A percentile compares a stretch with the other conserved stretches of the same genome.
Evolutionary conservation across 2,888 invertebrate genomes (phyloP).

Genomic region (Allygus modestus): DNA sequence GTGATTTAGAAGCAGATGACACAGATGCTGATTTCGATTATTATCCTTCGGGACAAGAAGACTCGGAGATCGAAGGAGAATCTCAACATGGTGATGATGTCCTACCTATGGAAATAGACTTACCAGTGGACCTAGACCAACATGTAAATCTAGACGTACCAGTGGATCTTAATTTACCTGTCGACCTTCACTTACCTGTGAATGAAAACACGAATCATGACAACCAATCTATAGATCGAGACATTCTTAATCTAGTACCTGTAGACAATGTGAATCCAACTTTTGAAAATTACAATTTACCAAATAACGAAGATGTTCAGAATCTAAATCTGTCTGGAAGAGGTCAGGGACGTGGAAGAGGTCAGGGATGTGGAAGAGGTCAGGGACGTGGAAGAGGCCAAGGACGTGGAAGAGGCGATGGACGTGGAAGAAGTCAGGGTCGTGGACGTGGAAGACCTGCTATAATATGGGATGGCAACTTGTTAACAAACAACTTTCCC

Average conservation of each 20-base stretch:
- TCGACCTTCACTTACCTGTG: too few species aligned
- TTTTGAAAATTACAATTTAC: too few species aligned
- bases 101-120: too few species aligned
- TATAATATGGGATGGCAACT: constrained; percentile 32
- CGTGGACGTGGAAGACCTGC: constrained; percentile 19
- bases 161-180: background rate
- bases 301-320: too few species aligned
- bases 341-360: constrained; percentile 32
- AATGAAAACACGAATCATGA: background rate
- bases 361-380: constrained; percentile 64
- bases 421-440: constrained; percentile 71
- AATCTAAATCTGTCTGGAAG: constrained; percentile 63
- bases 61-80: background rate
- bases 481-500: constrained; percentile 4
- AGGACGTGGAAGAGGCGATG: constrained; percentile 67
- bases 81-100: too few species aligned
- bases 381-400: background rate
- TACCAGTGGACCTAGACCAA: background rate
- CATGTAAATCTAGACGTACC: background rate
- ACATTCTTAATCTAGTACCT: too few species aligned
- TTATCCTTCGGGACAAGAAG: background rate
- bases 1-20: background rate
- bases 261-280: too few species aligned
- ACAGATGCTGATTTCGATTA: background rate
- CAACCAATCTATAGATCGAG: too few species aligned